Percentiles rank a stretch among this genome's conserved stretches.
These are phyloP conservation scores for Halyomorpha halys DNA, from an alignment of 1,140 invertebrate genomes.

Conservation along the genomic window DNA sequence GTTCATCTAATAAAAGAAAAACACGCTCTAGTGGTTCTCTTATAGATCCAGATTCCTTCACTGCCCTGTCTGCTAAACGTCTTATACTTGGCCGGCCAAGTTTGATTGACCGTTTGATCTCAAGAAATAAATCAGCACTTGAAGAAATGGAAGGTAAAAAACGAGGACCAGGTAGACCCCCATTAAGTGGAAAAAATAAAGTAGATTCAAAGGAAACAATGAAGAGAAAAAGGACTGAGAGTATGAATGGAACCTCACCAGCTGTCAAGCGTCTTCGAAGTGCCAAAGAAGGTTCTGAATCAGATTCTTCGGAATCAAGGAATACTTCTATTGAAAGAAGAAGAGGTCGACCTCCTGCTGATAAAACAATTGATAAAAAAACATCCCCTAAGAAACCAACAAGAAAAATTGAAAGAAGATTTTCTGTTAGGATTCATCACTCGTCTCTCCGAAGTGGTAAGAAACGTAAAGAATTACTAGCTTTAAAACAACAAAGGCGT, in stretches of 20 bases:
- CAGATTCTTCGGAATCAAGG: background rate
- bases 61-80: conserved; percentile 18
- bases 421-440: conserved; percentile 2
- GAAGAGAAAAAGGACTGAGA: conserved; percentile 16
- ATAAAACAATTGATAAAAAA: background rate
- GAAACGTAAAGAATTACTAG: conserved; percentile 12
- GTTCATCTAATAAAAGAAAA: background rate
- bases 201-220: background rate
- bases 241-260: conserved; percentile 3
- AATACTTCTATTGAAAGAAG: conserved; percentile 8
- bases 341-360: background rate
- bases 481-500: conserved; percentile 9
- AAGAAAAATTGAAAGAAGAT: conserved; percentile 8
- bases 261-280: conserved; percentile 7
- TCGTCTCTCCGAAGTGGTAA: conserved; percentile 18
- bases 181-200: background rate
- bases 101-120: conserved; percentile 23
- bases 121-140: conserved; percentile 18
- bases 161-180: background rate
- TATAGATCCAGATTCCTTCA: conserved; percentile 8
- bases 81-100: conserved; percentile 20
- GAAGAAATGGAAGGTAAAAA: conserved; percentile 13
- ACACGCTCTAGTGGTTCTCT: conserved; percentile 1
- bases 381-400: background rate
- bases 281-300: conserved; percentile 8